A percentile compares a stretch with the other conserved stretches of the same genome.
phyloP scores from a whole-genome alignment of 2,888 invertebrate species.

The Petrolisthes manimaculis region DNA sequence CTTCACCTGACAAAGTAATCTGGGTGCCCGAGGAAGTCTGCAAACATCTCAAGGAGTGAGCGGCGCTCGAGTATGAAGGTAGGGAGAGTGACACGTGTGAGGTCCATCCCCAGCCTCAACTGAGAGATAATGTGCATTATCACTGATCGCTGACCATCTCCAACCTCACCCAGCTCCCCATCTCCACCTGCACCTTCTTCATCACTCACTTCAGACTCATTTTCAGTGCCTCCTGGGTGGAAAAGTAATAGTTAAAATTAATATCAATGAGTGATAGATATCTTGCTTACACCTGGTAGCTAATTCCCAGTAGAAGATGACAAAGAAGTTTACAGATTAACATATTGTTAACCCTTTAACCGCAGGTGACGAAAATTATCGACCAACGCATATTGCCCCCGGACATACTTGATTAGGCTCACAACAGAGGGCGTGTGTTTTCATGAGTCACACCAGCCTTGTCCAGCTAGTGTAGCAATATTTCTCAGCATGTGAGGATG shows the following conservation, averaged over 20 bases:
- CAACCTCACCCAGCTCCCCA: slow-evolving; percentile 48
- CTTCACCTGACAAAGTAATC: slow-evolving; percentile 70
- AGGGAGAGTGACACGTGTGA: slow-evolving; percentile 72
- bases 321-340: too few species aligned
- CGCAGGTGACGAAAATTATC: too few species aligned
- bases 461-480: too few species aligned
- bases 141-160: slow-evolving; percentile 67
- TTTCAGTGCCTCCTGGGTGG: slow-evolving; percentile 22
- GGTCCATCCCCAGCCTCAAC: slow-evolving; percentile 73
- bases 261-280: too few species aligned
- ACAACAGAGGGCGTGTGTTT: too few species aligned
- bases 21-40: slow-evolving; percentile 73
- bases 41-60: slow-evolving; percentile 73
- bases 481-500: too few species aligned
- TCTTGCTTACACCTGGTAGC: background rate
- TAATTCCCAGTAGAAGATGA: too few species aligned
- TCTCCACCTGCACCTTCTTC: slow-evolving; percentile 47
- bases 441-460: too few species aligned
- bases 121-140: slow-evolving; percentile 72
- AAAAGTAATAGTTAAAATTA: background rate
- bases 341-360: too few species aligned
- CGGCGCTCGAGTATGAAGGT: slow-evolving; percentile 72
- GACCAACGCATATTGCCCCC: too few species aligned
- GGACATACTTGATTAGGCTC: too few species aligned
- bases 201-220: slow-evolving; percentile 64